Conservation (phyloP, 1,140 invertebrate genomes). For the Adelges cooleyi region DNA sequence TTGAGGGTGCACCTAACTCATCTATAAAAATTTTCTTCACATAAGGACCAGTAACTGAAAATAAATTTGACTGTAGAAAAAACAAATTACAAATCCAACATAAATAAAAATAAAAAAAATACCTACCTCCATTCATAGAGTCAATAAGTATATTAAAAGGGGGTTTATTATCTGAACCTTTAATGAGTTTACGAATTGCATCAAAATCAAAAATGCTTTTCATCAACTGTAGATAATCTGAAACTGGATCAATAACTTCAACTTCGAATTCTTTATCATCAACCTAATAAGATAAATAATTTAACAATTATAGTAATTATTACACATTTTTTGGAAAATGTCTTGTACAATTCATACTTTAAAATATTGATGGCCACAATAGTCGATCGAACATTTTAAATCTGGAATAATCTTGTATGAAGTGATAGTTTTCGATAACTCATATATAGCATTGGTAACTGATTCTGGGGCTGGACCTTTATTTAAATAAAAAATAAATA, state of each 20-base stretch:
- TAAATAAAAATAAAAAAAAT: neutral
- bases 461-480: constrained; percentile 79
- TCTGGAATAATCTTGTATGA: constrained; percentile 69
- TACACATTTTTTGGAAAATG: neutral
- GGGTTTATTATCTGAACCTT: constrained; percentile 48
- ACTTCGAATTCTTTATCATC: constrained; percentile 67
- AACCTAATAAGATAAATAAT: constrained; percentile 42
- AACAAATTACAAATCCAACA: neutral
- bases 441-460: constrained; percentile 81
- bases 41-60: constrained; percentile 90
- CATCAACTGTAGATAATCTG: constrained; percentile 85
- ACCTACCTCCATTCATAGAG: constrained; percentile 81
- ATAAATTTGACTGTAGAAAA: constrained; percentile 26
- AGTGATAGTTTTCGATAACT: constrained; percentile 63
- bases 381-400: constrained; percentile 62
- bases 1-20: constrained; percentile 62
- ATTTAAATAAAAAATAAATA: constrained; percentile 27
- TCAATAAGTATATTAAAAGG: constrained; percentile 81
- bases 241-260: constrained; percentile 83
- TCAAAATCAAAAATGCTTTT: constrained; percentile 95
- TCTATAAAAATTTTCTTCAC: constrained; percentile 78
- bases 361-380: constrained; percentile 50
- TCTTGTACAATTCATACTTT: constrained; percentile 39
- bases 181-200: constrained; percentile 61
- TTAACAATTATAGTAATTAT: constrained; percentile 1